Evolutionary conservation across 2,888 invertebrate species (phyloP).

Genomic region (Azorinus chamasolen): DNA sequence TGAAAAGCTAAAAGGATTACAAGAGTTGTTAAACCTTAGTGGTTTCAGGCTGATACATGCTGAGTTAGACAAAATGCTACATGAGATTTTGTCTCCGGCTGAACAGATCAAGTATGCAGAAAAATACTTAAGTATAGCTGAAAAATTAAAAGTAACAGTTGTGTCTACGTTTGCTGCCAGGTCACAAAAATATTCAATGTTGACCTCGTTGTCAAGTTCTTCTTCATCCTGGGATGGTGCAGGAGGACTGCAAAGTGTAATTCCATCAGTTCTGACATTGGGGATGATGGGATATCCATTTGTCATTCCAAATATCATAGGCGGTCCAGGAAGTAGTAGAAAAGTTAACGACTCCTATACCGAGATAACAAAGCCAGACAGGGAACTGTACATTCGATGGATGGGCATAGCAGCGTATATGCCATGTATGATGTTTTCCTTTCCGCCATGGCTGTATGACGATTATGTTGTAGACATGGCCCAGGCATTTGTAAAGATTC

Average conservation of each 20-base stretch:
- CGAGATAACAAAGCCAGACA: conserved; percentile 75
- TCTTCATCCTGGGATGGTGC: conserved; percentile 94
- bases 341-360: conserved; percentile 23
- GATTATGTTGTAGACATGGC: conserved; percentile 86
- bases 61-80: conserved; percentile 74
- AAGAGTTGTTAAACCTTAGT: conserved; percentile 91
- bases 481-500: conserved; percentile 66
- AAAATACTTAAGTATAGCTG: conserved; percentile 86
- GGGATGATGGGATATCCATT: conserved; percentile 95
- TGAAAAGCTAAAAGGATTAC: conserved; percentile 90
- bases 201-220: conserved; percentile 93
- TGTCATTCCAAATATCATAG: conserved; percentile 96
- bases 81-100: conserved; percentile 54
- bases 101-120: conserved; percentile 74
- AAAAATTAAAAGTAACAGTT: conserved; percentile 89
- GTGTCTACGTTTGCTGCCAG: conserved; percentile 93
- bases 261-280: conserved; percentile 91
- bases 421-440: conserved; percentile 96
- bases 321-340: conserved; percentile 89
- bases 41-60: conserved; percentile 95
- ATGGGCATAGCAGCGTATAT: conserved; percentile 94
- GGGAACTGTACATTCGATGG: conserved; percentile 92
- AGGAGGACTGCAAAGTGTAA: conserved; percentile 92
- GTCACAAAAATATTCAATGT: conserved; percentile 94
- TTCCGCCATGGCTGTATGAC: conserved; percentile 96